Evolutionary conservation across 2,888 invertebrate genomes (phyloP).

Genomic region (Pollenia angustigena): DNA sequence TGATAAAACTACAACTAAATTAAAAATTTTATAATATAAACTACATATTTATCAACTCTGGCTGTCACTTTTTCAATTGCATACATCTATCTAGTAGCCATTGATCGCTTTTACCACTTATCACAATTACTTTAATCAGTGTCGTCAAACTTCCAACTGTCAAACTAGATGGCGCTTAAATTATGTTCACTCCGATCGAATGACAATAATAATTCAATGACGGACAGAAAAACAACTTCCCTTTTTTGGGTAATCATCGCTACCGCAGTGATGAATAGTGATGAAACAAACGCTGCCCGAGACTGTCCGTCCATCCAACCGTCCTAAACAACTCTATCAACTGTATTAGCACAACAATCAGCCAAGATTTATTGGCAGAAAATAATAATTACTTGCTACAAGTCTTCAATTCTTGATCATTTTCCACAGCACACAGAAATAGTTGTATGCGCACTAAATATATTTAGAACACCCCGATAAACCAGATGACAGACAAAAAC

Average conservation of each 20-base stretch:
- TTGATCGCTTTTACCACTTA: slow-evolving; percentile 31
- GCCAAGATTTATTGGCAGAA: slow-evolving; percentile 63
- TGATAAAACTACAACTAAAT: slow-evolving; percentile 4
- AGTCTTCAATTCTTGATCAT: slow-evolving; percentile 41
- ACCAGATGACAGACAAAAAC: slow-evolving; percentile 34
- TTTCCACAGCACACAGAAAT: slow-evolving; percentile 21
- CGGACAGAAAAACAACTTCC: slow-evolving; percentile 49
- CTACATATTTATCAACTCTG: slow-evolving; percentile 33
- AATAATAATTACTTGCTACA: slow-evolving; percentile 61
- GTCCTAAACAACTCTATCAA: slow-evolving; percentile 64
- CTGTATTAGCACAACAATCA: slow-evolving; percentile 50
- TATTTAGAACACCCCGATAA: slow-evolving; percentile 50
- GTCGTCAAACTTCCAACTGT: slow-evolving; percentile 57
- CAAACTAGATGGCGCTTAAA: slow-evolving; percentile 64
- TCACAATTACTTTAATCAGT: slow-evolving; percentile 59
- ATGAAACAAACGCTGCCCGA: slow-evolving; percentile 35
- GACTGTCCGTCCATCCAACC: slow-evolving; percentile 2
- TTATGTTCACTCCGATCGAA: slow-evolving; percentile 48
- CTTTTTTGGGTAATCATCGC: slow-evolving; percentile 53
- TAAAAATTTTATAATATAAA: slow-evolving; percentile 22
- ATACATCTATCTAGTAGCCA: slow-evolving; percentile 1
- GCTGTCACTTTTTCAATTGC: slow-evolving; percentile 31
- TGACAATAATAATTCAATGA: slow-evolving; percentile 51
- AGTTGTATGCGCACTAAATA: neutral
- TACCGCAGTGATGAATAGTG: slow-evolving; percentile 34